A percentile compares a stretch with the other conserved stretches of the same genome.
These are phyloP conservation scores for Cinclus mexicanus DNA, from an alignment of 2,113 vertebrate species.

Conservation along the genomic window DNA sequence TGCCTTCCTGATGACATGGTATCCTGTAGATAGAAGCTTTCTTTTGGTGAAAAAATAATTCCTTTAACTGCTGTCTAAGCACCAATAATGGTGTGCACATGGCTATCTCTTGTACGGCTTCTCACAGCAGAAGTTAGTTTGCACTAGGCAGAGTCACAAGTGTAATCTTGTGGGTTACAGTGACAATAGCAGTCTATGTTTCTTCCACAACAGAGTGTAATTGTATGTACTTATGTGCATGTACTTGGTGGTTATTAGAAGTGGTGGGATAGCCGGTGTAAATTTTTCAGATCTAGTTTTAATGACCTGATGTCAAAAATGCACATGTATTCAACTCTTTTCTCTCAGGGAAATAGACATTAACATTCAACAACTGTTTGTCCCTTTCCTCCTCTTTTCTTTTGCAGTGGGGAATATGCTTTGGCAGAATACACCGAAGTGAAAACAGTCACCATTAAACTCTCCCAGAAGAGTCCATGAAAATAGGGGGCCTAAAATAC, in stretches of 20 bases:
- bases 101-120: neutral
- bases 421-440: constrained; percentile 92
- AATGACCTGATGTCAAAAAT: neutral
- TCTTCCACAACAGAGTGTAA: neutral
- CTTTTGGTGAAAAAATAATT: neutral
- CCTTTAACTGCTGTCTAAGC: neutral
- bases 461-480: constrained; percentile 83
- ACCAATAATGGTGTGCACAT: accelerated
- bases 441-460: constrained; percentile 93
- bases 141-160: neutral
- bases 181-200: neutral
- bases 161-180: neutral
- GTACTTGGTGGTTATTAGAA: neutral
- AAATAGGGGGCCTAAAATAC: constrained; percentile 11
- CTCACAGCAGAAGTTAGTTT: neutral
- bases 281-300: neutral
- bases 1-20: neutral
- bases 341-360: neutral
- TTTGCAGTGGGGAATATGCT: constrained; percentile 89
- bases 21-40: neutral
- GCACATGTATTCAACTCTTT: neutral
- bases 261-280: neutral
- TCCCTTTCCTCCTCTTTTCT: neutral
- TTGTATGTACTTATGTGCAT: neutral
- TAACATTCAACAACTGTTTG: neutral